Conservation (phyloP, 2,113 vertebrate species). For the Aix galericulata region DNA sequence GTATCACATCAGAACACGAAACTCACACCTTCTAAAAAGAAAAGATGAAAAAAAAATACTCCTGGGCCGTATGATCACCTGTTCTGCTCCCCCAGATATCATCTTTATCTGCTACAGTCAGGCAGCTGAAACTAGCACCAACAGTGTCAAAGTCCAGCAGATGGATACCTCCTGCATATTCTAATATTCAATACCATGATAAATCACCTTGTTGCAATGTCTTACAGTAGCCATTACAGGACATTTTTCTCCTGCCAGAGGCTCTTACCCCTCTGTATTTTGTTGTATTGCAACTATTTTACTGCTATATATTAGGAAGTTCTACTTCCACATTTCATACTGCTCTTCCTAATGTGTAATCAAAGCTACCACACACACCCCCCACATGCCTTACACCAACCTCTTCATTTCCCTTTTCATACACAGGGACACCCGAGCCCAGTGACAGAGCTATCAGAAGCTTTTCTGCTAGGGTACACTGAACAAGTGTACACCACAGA, state of each 20-base stretch:
- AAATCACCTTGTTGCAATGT: background rate
- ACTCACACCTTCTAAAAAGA: background rate
- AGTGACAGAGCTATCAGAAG: background rate
- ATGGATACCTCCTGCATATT: background rate
- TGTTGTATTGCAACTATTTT: constrained; percentile 1
- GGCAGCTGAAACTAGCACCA: background rate
- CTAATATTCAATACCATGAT: background rate
- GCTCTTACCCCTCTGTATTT: background rate
- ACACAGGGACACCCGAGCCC: background rate
- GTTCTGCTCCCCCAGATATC: background rate
- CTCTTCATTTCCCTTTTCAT: background rate
- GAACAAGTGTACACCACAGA: background rate
- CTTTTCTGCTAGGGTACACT: background rate
- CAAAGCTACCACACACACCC: background rate
- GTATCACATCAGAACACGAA: background rate
- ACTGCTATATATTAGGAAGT: background rate
- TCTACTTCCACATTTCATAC: background rate
- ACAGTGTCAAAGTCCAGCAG: background rate
- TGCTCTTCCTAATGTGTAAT: background rate
- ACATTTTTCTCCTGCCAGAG: background rate
- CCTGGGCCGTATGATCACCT: background rate
- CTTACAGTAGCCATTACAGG: background rate
- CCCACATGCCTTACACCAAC: background rate
- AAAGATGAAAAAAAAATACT: background rate
- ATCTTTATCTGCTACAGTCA: background rate